A percentile compares a stretch with the other conserved stretches of the same genome.
Conservation (phyloP, 2,888 invertebrate species). For the Taphrorychus bicolor region DNA sequence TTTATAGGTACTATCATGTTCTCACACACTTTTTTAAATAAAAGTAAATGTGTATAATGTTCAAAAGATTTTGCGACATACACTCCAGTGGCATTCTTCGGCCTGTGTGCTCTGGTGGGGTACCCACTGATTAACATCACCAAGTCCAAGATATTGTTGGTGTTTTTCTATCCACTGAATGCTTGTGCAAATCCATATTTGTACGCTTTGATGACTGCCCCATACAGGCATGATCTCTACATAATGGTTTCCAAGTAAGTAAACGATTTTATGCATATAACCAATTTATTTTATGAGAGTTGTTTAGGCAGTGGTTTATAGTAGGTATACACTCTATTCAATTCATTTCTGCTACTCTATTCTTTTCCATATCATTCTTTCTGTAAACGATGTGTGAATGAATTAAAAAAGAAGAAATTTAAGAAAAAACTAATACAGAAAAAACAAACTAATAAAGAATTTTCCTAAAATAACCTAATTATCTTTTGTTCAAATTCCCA, state of each 20-base stretch:
- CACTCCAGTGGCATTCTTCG: constrained; percentile 90
- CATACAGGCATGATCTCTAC: constrained; percentile 80
- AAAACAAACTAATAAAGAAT: no score
- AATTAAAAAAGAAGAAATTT: no score
- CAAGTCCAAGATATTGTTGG: constrained; percentile 80
- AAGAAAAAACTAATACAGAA: no score
- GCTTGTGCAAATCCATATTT: constrained; percentile 93
- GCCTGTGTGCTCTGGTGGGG: constrained; percentile 84
- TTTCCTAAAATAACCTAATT: no score
- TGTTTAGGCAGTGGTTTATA: no score
- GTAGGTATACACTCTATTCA: background rate
- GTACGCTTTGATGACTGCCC: constrained; percentile 88
- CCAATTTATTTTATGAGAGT: background rate
- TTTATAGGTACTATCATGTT: constrained; percentile 57
- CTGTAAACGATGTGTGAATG: no score
- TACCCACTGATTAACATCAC: constrained; percentile 84
- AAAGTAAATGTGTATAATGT: background rate
- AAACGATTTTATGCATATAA: no score
- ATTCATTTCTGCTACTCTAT: background rate
- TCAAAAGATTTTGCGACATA: constrained; percentile 78
- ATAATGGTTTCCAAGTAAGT: constrained; percentile 70
- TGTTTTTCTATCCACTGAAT: constrained; percentile 91
- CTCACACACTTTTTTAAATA: background rate
- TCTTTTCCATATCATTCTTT: no score
- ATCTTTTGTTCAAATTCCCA: no score